These are phyloP conservation scores for Pterostichus niger DNA, from an alignment of 2,888 invertebrate species.

Conservation along the genomic window DNA sequence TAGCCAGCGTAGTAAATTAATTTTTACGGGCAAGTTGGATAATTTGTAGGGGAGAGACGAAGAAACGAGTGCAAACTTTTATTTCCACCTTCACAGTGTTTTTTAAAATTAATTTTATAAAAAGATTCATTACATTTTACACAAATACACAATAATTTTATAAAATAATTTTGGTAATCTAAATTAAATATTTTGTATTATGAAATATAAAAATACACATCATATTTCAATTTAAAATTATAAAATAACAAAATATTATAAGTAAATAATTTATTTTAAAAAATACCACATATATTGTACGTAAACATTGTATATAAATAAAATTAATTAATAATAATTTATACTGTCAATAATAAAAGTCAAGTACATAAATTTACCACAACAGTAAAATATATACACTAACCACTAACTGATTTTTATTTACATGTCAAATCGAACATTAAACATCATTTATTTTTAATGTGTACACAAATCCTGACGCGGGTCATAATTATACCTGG, in stretches of 20 bases:
- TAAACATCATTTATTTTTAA: conserved; percentile 29
- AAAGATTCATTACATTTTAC: no score
- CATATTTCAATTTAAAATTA: neutral
- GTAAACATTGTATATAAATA: conserved; percentile 41
- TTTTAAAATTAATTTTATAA: no score
- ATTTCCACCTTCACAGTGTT: no score
- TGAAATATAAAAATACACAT: neutral
- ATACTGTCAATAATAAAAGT: conserved; percentile 61
- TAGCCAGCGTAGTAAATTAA: no score
- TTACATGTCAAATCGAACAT: conserved; percentile 27
- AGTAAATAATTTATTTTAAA: conserved; percentile 4
- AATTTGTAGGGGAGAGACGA: no score
- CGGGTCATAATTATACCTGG: conserved; percentile 27
- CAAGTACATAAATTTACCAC: conserved; percentile 37
- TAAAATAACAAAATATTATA: no score
- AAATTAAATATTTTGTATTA: no score
- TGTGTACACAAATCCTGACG: conserved; percentile 6
- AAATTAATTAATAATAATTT: conserved; percentile 58
- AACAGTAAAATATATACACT: conserved; percentile 17
- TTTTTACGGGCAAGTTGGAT: no score
- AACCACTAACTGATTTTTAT: conserved; percentile 37
- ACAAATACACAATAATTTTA: no score
- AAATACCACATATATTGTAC: conserved; percentile 21
- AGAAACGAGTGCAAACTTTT: no score
- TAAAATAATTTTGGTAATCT: no score